phyloP scores from a whole-genome alignment of 2,113 vertebrate genomes.

The Otus sunia region DNA sequence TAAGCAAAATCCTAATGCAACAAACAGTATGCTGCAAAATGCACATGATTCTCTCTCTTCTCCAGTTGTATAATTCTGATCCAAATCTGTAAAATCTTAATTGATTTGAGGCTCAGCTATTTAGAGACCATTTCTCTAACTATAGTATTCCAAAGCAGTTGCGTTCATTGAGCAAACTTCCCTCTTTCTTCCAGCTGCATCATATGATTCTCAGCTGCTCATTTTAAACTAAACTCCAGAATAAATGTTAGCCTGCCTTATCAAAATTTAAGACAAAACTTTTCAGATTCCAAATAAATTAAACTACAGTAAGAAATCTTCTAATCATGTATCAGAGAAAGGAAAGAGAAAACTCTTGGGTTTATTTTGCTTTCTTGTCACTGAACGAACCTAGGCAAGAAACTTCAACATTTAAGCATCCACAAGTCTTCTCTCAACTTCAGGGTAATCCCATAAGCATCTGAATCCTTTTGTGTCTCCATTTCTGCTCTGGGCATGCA shows the following conservation, averaged over 20 bases:
- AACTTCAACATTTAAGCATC: background rate
- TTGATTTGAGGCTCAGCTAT: background rate
- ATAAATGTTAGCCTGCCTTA: background rate
- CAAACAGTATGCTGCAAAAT: background rate
- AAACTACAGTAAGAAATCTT: background rate
- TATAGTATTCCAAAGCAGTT: background rate
- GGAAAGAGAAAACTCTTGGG: background rate
- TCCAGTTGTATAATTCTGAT: background rate
- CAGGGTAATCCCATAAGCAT: background rate
- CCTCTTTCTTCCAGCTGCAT: background rate
- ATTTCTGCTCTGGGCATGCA: background rate
- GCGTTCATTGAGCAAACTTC: background rate
- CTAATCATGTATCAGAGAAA: background rate
- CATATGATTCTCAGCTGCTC: background rate
- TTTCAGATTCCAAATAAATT: background rate
- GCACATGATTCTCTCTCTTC: background rate
- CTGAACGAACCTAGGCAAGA: background rate
- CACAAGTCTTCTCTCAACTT: background rate
- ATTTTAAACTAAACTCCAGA: background rate
- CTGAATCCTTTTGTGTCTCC: background rate
- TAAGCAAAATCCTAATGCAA: background rate
- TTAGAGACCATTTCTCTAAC: background rate
- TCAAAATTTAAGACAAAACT: background rate
- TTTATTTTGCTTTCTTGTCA: background rate
- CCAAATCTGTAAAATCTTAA: conserved; percentile 3